phyloP scores from a whole-genome alignment of 2,113 vertebrate species.

The Hirundichthys speculiger region DNA sequence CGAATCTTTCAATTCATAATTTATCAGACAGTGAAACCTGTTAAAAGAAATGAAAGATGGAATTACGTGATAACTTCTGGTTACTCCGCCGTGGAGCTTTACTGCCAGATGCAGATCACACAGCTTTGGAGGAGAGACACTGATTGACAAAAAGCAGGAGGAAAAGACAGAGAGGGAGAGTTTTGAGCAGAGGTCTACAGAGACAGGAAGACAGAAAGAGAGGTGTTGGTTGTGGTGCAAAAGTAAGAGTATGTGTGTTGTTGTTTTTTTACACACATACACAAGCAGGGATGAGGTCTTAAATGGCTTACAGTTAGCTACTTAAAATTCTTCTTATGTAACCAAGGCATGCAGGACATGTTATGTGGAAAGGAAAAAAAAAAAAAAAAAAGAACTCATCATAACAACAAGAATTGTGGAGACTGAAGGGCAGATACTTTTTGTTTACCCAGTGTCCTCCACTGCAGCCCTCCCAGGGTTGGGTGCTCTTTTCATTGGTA shows the following conservation, averaged over 20 bases:
- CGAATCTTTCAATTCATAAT: constrained; percentile 12
- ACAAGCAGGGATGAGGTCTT: constrained; percentile 64
- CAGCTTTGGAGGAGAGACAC: constrained; percentile 67
- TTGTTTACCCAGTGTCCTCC: constrained; percentile 44
- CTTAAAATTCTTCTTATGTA: constrained; percentile 84
- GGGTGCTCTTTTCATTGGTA: constrained; percentile 7
- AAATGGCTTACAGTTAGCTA: constrained; percentile 82
- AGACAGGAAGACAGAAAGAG: constrained; percentile 14
- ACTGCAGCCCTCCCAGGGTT: constrained; percentile 29
- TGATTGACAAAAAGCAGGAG: constrained; percentile 58
- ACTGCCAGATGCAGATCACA: constrained; percentile 57
- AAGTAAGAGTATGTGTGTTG: constrained; percentile 37
- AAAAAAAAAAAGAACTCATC: background rate
- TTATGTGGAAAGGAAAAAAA: constrained; percentile 54
- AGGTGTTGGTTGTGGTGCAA: constrained; percentile 14
- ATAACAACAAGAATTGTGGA: constrained; percentile 15
- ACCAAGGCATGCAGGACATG: constrained; percentile 67
- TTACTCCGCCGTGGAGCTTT: constrained; percentile 23
- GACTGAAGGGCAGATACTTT: background rate
- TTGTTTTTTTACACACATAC: constrained; percentile 34
- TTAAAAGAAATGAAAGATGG: constrained; percentile 13
- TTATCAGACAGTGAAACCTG: constrained; percentile 11
- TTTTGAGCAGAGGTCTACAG: constrained; percentile 40
- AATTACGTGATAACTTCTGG: constrained; percentile 17
- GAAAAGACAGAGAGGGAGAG: constrained; percentile 25